phyloP scores from a whole-genome alignment of 2,113 vertebrate genomes.

The Marcusenius ussheri region DNA sequence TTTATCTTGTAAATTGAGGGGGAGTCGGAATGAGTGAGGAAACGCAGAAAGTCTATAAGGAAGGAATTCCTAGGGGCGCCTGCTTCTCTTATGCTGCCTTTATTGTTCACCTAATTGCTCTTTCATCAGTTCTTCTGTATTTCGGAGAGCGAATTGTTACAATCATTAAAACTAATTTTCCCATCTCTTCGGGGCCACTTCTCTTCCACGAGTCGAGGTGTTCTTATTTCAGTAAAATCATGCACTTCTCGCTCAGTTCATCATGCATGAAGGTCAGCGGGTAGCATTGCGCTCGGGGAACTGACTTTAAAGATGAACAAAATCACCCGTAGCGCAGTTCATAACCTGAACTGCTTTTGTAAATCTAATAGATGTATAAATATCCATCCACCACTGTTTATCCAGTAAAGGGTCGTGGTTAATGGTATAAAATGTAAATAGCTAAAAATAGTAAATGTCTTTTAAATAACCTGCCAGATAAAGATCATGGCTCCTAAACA shows the following conservation, averaged over 20 bases:
- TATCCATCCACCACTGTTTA: not conserved
- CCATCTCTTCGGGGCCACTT: not conserved
- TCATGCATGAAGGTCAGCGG: not conserved
- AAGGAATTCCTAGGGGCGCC: not conserved
- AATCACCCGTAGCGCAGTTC: not conserved
- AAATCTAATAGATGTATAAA: not conserved
- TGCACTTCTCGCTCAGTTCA: not conserved
- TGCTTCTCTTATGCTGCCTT: not conserved
- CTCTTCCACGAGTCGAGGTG: not conserved
- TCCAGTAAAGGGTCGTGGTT: not conserved
- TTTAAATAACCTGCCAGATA: not conserved
- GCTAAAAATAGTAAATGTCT: not conserved
- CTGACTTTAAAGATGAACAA: not conserved
- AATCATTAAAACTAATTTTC: not conserved
- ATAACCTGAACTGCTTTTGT: not conserved
- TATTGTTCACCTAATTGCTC: not conserved
- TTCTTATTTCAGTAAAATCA: not conserved
- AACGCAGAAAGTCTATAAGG: not conserved
- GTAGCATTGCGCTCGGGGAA: not conserved
- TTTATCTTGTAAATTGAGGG: constrained; percentile 11
- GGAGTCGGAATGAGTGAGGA: not conserved
- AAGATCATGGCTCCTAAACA: not conserved
- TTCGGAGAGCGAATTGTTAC: not conserved
- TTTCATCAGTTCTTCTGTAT: not conserved
- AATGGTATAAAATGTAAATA: not conserved